Percentiles rank a stretch among this genome's conserved stretches.
Conservation (phyloP, 2,113 vertebrate genomes). For the Epinephelus lanceolatus region DNA sequence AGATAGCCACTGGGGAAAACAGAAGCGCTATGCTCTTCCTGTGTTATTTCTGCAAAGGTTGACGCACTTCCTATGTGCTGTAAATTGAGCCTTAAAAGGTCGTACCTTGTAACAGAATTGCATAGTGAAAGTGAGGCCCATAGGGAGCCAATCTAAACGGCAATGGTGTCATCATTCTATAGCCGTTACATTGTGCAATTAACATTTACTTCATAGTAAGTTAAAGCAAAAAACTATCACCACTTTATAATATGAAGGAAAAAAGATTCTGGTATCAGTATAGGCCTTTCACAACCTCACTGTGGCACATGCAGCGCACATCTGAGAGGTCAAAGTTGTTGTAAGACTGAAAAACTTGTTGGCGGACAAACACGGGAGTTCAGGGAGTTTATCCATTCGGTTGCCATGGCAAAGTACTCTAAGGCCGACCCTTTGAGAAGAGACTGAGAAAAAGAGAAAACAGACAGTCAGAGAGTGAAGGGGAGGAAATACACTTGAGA, state of each 20-base stretch:
- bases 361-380: neutral
- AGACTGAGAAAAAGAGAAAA: neutral
- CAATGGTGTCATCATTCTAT: too few species aligned
- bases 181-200: too few species aligned
- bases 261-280: neutral
- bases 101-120: too few species aligned
- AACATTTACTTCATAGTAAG: too few species aligned
- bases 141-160: too few species aligned
- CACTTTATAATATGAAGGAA: neutral
- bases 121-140: too few species aligned
- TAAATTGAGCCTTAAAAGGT: too few species aligned
- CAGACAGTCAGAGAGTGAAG: neutral
- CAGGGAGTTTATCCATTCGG: neutral
- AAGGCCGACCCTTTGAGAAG: neutral
- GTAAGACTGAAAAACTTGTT: neutral
- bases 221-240: too few species aligned
- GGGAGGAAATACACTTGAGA: conserved; percentile 20
- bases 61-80: too few species aligned
- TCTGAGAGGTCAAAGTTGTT: conserved; percentile 5
- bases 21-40: too few species aligned
- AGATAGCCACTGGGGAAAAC: too few species aligned
- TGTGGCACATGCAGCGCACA: neutral
- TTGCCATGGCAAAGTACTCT: conserved; percentile 34
- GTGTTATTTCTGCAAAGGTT: too few species aligned
- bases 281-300: neutral